Base-by-base conservation (phyloP, 2,888 invertebrate genomes). In the Liodrosophila aerea region DNA sequence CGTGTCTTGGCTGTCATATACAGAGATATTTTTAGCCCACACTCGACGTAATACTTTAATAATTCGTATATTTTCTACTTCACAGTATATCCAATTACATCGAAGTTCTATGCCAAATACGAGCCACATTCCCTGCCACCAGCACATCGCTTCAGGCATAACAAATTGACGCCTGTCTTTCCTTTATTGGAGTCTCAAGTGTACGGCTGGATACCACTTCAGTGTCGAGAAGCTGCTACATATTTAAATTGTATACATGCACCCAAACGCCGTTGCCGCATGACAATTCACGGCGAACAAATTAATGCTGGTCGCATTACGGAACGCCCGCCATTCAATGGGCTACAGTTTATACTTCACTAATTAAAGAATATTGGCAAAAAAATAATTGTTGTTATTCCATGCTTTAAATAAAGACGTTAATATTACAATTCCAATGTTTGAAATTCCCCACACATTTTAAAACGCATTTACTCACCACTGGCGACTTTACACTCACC, bases 161-260 rank as follows among this genome's bases (percentile, higher is more conserved):
- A 11, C 29, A 64, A 56, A 16, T 51, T 69, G 15, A 29, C 16
- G 0, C 3, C 45, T 8, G 74, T 70, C 7, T 59, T 76, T 29
- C 88, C 88, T 1, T 13, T 81, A 4, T 66, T 88, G 12, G 88
- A 88, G 60, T 88, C 87, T 4, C 87, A 88, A 63, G 75, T 73
- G 2, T 89, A 88, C 27, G 89, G 89, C 15, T 89, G 89, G 89
- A 52, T 87, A 47, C 88, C 88, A n/a, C 29, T 65, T 3, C 63
- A 68, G 22, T 61, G 64, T 7, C 57, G 39, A 0, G 61, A 77
- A 9, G 56, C 54, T 9, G 40, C 82, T 7, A 63, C 57, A 18
- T 69, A 81, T 54, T 68, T 88, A 5, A 88, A 87, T 64, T 80
- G 72, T 22, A 52, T 88, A 2, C 73, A 73, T 37, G 88, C 87